Conservation (phyloP, 2,888 invertebrate species). For the Leucophenga maculata region DNA sequence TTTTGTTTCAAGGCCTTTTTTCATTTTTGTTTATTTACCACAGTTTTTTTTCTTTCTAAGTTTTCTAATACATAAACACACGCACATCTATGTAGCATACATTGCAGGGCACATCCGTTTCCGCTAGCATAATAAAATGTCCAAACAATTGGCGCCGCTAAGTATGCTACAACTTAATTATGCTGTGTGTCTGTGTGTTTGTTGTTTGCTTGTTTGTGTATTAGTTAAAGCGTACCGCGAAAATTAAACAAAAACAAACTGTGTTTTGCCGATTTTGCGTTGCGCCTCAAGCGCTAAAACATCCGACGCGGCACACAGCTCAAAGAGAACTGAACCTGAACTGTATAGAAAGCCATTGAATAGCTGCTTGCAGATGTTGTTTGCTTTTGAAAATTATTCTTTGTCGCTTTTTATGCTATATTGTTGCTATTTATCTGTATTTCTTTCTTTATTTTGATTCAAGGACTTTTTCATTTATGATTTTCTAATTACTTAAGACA, state of each 20-base stretch:
- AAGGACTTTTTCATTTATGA: no score
- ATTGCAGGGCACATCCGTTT: constrained; percentile 12
- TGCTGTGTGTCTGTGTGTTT: background rate
- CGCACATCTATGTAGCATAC: background rate
- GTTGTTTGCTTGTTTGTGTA: background rate
- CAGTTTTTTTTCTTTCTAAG: no score
- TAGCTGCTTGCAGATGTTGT: no score
- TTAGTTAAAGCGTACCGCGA: background rate
- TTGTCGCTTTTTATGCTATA: no score
- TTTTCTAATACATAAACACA: background rate
- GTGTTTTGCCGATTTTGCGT: background rate
- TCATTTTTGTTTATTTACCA: no score
- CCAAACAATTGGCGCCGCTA: constrained; percentile 4
- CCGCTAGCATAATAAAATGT: constrained; percentile 1
- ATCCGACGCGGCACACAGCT: constrained; percentile 46
- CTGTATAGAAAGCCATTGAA: background rate
- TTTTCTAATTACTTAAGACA: no score
- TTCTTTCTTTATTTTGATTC: no score
- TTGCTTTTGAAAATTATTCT: no score
- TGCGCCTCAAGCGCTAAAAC: constrained; percentile 16
- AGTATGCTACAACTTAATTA: constrained; percentile 16
- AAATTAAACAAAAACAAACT: background rate
- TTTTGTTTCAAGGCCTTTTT: background rate
- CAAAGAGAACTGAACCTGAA: constrained; percentile 37
- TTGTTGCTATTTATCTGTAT: no score